Evolutionary conservation across 2,888 invertebrate species (phyloP), one percentile per base, ranked within the genome.

Genomic region (Phaedon cochleariae): DNA sequence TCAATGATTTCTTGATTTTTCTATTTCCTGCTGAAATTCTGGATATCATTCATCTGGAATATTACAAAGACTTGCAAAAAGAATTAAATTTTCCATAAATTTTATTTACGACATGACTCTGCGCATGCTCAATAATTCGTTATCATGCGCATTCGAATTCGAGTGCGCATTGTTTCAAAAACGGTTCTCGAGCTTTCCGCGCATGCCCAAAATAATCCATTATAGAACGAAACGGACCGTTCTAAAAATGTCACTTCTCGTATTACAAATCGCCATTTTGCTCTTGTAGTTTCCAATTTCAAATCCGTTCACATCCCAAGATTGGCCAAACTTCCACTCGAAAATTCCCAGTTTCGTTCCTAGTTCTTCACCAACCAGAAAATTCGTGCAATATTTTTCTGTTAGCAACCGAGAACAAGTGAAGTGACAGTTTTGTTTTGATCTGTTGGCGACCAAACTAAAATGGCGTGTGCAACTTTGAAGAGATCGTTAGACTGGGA

Each of bases 381-480:
- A 48, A 52, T 61, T 15, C 15, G 22, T 17, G 46, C 20, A 46
- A 68, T 72, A 74, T 72, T 75, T 76, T 76, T 62, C 68, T 72
- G 65, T 29, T 69, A 68, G 68, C 68, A 61, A 68, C 70, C 68
- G 41, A 66, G 68, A 74, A 76, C 74, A 74, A 76, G 71, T 73
- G 73, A 75, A 73, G 81, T 82, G 69, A 70, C 64, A 69, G 68
- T 72, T 67, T 73, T 74, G 74, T 74, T 74, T 76, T 73, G 74
- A 73, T 72, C 74, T 73, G 74, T 75, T 75, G 74, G 72, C 69
- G 70, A 73, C 70, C 73, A 74, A 82, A 77, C 79, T 80, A 83
- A 89, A 88, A 98, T 98, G 97, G 97, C 97, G 89, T 97, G 97
- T 89, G 97, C 97, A 86, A 97, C 97, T 81, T 88, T 97, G 75